Conservation (phyloP, 92 coral and sea anemone genomes). For the Epizoanthus illoricatus region DNA sequence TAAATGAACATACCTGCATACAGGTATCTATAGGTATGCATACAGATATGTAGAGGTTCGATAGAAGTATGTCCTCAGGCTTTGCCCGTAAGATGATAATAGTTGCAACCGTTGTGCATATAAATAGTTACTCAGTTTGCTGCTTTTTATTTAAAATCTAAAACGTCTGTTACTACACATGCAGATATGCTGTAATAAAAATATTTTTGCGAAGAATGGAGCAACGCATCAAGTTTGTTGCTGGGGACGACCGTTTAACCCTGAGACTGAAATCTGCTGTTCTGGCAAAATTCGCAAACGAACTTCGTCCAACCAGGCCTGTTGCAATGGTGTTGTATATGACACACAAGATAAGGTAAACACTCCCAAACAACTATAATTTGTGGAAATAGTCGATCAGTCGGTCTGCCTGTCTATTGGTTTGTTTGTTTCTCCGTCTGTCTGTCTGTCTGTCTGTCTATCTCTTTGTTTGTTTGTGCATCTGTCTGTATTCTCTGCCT, state of each 20-base stretch:
- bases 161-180: background rate
- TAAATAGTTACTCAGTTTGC: too few relatives aligned
- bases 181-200: slow-evolving; percentile 6
- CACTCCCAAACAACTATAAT: background rate
- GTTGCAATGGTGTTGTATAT: background rate
- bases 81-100: too few relatives aligned
- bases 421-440: too few relatives aligned
- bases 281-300: background rate
- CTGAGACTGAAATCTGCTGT: background rate
- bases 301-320: background rate
- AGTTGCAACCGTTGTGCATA: too few relatives aligned
- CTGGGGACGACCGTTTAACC: background rate
- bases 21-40: too few relatives aligned
- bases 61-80: too few relatives aligned
- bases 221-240: background rate
- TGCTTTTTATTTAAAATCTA: background rate
- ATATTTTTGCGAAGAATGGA: background rate
- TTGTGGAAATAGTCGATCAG: background rate
- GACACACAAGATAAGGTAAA: background rate
- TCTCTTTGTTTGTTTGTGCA: too few relatives aligned
- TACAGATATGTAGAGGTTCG: too few relatives aligned
- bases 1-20: too few relatives aligned
- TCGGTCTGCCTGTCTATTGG: background rate
- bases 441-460: background rate
- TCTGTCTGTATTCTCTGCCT: too few relatives aligned